phyloP scores from a whole-genome alignment of 2,888 invertebrate species.

The Gortyna flavago region DNA sequence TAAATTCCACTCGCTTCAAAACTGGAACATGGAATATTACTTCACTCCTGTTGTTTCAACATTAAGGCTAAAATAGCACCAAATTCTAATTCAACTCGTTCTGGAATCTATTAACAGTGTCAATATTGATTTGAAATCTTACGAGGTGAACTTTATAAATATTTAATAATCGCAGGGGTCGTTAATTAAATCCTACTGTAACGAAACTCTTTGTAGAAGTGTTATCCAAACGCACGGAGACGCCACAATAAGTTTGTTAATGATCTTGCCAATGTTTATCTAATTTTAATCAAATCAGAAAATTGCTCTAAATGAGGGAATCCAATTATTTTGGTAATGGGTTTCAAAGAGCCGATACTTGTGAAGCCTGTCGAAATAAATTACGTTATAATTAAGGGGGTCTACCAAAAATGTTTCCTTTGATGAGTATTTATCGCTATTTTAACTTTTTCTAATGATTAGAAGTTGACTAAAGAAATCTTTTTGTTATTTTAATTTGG shows the following conservation, averaged over 20 bases:
- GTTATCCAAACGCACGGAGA: constrained; percentile 66
- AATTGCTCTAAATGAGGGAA: constrained; percentile 75
- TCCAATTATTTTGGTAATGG: constrained; percentile 80
- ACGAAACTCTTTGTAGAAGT: constrained; percentile 64
- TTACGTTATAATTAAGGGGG: constrained; percentile 65
- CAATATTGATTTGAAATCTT: constrained; percentile 52
- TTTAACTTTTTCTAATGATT: constrained; percentile 29
- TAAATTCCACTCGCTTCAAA: constrained; percentile 20
- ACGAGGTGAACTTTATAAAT: constrained; percentile 55
- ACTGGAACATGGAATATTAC: constrained; percentile 32
- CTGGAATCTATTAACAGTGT: constrained; percentile 44
- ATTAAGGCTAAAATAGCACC: constrained; percentile 26
- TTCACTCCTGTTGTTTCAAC: constrained; percentile 16
- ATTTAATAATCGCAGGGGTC: constrained; percentile 57
- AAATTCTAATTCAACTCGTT: constrained; percentile 38
- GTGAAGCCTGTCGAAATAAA: constrained; percentile 69
- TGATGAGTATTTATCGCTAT: constrained; percentile 54
- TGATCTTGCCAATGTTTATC: constrained; percentile 70
- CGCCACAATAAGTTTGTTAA: constrained; percentile 66
- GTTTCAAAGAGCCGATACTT: constrained; percentile 70
- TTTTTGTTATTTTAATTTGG: constrained; percentile 3
- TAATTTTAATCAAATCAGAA: constrained; percentile 75
- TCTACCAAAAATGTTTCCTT: constrained; percentile 63
- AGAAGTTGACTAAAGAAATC: constrained; percentile 4
- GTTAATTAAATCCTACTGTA: constrained; percentile 65